Percentiles rank a stretch among this genome's conserved stretches.
Conservation (phyloP, 2,888 invertebrate genomes). For the Melinopterus prodromus region DNA sequence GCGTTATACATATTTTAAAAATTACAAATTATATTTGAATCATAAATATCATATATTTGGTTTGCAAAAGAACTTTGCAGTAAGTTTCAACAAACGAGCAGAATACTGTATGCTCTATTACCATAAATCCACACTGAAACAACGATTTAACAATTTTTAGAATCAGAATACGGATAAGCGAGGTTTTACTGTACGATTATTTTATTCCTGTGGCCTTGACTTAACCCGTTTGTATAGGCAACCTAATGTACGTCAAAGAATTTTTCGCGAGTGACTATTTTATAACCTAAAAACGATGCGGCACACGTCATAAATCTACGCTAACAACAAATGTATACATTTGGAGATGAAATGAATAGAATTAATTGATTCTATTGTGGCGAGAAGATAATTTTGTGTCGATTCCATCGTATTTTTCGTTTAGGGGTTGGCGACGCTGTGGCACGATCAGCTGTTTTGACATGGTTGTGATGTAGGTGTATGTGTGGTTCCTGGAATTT, state of each 20-base stretch:
- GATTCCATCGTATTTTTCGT: background rate
- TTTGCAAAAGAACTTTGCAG: no score
- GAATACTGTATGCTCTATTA: no score
- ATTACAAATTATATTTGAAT: no score
- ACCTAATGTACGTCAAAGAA: slow-evolving; percentile 1
- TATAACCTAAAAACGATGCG: background rate
- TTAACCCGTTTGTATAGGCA: background rate
- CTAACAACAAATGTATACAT: background rate
- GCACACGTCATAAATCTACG: slow-evolving; percentile 10
- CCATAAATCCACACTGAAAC: no score
- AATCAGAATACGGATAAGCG: background rate
- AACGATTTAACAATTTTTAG: no score
- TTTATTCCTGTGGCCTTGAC: background rate
- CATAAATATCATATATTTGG: no score
- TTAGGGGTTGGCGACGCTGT: background rate
- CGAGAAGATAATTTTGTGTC: background rate
- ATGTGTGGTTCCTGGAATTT: background rate
- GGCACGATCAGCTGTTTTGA: background rate
- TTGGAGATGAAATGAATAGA: background rate
- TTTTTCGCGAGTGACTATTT: background rate
- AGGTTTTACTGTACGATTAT: background rate
- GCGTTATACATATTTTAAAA: no score
- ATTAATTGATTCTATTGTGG: background rate
- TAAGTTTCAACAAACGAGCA: no score
- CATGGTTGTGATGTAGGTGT: background rate